Conservation (phyloP, 2,888 invertebrate species). For the Polietes domitor region DNA sequence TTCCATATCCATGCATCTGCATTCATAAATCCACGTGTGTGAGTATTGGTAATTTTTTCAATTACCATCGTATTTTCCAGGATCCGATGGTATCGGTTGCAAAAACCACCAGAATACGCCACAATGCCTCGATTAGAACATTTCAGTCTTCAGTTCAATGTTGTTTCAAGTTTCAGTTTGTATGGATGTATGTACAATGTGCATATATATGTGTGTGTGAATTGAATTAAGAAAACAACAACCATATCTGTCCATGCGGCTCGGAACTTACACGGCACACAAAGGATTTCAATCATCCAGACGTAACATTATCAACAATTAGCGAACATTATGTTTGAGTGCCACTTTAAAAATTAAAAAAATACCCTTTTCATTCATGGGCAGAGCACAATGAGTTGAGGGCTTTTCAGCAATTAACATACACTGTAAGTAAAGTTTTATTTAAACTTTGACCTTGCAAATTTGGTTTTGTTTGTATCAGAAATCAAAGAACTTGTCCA, state of each 20-base stretch:
- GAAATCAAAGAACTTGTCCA: conserved; percentile 74
- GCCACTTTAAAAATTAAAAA: conserved; percentile 47
- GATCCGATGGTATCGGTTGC: neutral
- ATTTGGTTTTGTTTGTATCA: conserved; percentile 67
- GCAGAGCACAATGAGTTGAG: conserved; percentile 15
- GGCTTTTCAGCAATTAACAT: conserved; percentile 65
- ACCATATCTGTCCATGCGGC: neutral
- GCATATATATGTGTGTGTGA: neutral
- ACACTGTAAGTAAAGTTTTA: conserved; percentile 43
- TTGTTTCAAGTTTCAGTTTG: neutral
- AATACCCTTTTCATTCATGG: conserved; percentile 12
- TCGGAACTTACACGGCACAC: conserved; percentile 5
- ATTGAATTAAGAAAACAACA: neutral
- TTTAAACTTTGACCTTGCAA: conserved; percentile 77
- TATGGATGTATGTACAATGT: neutral
- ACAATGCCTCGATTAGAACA: neutral
- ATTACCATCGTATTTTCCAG: neutral
- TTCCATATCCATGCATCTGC: too few species aligned
- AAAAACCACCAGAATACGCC: neutral
- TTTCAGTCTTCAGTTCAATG: neutral
- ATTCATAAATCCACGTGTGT: neutral
- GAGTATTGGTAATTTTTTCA: neutral
- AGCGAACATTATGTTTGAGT: conserved; percentile 62
- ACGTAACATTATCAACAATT: conserved; percentile 63
- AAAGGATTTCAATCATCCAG: conserved; percentile 49